Conservation (phyloP, 2,797 vertebrate species). For the Aeoliscus strigatus region DNA sequence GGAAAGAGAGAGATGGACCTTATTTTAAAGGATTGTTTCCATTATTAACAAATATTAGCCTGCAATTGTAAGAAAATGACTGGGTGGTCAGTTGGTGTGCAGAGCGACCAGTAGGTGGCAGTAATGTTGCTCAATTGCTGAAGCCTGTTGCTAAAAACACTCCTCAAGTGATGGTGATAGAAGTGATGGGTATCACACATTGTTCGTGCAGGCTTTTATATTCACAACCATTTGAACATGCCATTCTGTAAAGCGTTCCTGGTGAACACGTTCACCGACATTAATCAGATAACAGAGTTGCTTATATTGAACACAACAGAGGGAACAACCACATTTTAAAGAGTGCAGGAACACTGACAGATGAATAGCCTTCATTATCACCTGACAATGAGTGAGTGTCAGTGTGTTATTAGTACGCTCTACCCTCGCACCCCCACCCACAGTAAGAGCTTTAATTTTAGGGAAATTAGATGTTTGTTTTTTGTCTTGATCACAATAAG, state of each 20-base stretch:
- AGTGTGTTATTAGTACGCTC: conserved; percentile 84
- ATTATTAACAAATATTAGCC: no score
- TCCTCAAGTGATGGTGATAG: no score
- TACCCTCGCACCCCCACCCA: conserved; percentile 79
- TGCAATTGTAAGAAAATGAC: no score
- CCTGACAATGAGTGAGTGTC: conserved; percentile 74
- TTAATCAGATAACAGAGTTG: conserved; percentile 74
- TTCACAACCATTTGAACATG: no score
- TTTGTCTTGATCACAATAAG: conserved; percentile 82
- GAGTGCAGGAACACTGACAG: conserved; percentile 78
- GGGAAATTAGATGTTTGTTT: conserved; percentile 87
- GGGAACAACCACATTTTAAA: conserved; percentile 70
- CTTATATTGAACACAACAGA: conserved; percentile 71
- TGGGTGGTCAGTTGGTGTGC: no score
- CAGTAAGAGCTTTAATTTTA: conserved; percentile 81
- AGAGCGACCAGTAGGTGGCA: no score
- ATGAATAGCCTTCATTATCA: conserved; percentile 83
- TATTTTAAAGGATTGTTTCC: no score
- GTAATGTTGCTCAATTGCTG: no score
- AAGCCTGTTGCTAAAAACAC: no score
- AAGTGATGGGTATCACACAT: no score
- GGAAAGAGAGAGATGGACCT: no score
- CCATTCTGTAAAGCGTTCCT: conserved; percentile 36
- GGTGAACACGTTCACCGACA: conserved; percentile 79
- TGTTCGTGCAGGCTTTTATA: no score